Evolutionary conservation across 2,113 vertebrate species (phyloP).

Genomic region (Triplophysa tibetana): DNA sequence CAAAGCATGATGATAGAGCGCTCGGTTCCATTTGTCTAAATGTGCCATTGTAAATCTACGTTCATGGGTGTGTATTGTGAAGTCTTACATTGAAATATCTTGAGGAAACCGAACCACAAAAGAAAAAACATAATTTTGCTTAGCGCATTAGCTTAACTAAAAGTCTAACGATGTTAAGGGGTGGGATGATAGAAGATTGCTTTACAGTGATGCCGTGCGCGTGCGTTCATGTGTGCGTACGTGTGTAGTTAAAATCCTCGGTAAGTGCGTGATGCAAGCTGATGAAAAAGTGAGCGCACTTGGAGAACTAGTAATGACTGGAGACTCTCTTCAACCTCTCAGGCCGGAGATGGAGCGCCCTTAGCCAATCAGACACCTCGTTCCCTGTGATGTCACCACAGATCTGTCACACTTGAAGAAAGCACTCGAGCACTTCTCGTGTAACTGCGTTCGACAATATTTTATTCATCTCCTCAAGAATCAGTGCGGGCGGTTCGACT

Average conservation of each 20-base stretch:
- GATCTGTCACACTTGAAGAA: conserved; percentile 36
- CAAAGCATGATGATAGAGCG: not conserved
- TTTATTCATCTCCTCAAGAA: conserved; percentile 46
- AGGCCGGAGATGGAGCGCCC: not conserved
- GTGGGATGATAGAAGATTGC: conserved; percentile 12
- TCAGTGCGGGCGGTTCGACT: conserved; percentile 12
- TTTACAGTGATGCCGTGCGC: not conserved
- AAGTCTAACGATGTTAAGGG: not conserved
- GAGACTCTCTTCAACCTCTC: conserved; percentile 44
- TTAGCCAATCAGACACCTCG: conserved; percentile 26
- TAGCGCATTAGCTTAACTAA: conserved; percentile 1
- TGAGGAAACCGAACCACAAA: not conserved
- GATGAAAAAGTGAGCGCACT: conserved; percentile 45
- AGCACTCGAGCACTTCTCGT: conserved; percentile 14
- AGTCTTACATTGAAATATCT: not conserved
- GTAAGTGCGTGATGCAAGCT: conserved; percentile 47
- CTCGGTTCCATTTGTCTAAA: not conserved
- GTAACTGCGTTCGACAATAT: conserved; percentile 30
- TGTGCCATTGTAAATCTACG: not conserved
- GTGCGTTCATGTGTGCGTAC: conserved; percentile 39
- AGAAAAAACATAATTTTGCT: not conserved
- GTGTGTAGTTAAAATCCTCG: conserved; percentile 54
- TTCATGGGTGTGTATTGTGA: not conserved
- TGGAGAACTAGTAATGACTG: conserved; percentile 42
- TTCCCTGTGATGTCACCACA: conserved; percentile 43